Evolutionary conservation across 2,888 invertebrate species (phyloP).

Genomic region (Serrognathus titanus): DNA sequence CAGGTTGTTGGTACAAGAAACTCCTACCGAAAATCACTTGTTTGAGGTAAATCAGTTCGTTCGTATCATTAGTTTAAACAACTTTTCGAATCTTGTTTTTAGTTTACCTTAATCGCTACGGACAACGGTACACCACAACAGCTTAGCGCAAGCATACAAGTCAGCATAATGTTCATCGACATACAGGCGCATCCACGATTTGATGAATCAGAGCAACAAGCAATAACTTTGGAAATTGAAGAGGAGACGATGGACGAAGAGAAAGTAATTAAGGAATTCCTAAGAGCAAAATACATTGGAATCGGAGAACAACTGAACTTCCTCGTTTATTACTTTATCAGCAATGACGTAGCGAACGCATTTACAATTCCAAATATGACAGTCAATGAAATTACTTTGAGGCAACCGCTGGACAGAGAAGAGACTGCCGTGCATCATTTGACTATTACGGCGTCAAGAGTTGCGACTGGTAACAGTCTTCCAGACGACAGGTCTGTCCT

Average conservation of each 20-base stretch:
- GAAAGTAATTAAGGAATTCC: constrained; percentile 2
- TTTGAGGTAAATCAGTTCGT: no score
- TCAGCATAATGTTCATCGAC: constrained; percentile 50
- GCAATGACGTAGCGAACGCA: neutral
- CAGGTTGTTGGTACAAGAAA: no score
- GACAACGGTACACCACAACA: constrained; percentile 27
- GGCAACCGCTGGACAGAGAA: constrained; percentile 50
- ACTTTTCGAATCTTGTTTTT: no score
- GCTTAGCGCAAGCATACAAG: constrained; percentile 32
- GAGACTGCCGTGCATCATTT: constrained; percentile 45
- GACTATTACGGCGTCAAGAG: constrained; percentile 51
- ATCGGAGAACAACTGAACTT: constrained; percentile 5
- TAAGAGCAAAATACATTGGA: constrained; percentile 16
- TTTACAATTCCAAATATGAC: constrained; percentile 8
- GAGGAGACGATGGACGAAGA: neutral
- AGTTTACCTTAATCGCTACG: neutral
- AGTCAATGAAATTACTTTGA: constrained; percentile 27
- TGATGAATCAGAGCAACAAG: constrained; percentile 14
- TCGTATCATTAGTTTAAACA: no score
- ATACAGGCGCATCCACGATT: constrained; percentile 52
- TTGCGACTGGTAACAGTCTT: constrained; percentile 39
- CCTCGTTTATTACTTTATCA: constrained; percentile 18
- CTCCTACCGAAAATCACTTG: no score
- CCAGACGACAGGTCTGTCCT: constrained; percentile 43
- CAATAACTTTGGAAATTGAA: no score